Evolutionary conservation across 2,888 invertebrate species (phyloP).

Genomic region (Eupelmus urozonus): DNA sequence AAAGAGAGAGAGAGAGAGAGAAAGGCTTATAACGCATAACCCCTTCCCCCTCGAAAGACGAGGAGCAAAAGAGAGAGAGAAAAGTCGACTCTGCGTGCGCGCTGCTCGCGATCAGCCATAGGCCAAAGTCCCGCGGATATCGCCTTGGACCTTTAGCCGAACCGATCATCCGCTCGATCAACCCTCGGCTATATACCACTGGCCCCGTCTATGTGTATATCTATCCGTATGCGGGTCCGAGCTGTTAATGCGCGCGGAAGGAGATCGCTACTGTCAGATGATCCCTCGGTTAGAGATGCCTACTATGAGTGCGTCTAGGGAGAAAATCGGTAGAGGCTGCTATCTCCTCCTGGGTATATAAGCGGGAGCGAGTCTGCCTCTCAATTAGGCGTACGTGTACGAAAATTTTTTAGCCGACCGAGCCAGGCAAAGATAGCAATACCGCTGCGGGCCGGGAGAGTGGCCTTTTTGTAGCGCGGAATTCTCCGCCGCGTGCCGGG

Average conservation of each 20-base stretch:
- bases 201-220: not conserved
- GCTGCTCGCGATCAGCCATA: slow-evolving; percentile 52
- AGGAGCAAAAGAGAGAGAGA: slow-evolving; percentile 37
- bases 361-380: slow-evolving; percentile 46
- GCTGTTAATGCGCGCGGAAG: slow-evolving; percentile 51
- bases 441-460: too few relatives aligned
- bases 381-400: slow-evolving; percentile 43
- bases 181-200: slow-evolving; percentile 14
- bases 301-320: slow-evolving; percentile 32
- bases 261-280: slow-evolving; percentile 57
- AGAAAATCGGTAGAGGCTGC: not conserved
- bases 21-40: slow-evolving; percentile 68
- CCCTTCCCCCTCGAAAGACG: slow-evolving; percentile 63
- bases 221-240: too few relatives aligned
- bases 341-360: too few relatives aligned
- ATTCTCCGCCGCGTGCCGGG: not conserved
- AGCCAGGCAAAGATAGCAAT: too few relatives aligned
- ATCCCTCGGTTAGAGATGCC: slow-evolving; percentile 34
- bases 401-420: not conserved
- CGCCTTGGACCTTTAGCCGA: slow-evolving; percentile 43
- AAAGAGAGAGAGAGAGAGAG: slow-evolving; percentile 45
- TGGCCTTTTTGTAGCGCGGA: not conserved
- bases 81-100: slow-evolving; percentile 19
- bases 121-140: slow-evolving; percentile 51
- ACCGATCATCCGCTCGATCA: slow-evolving; percentile 57